Base-by-base conservation (phyloP, 2,113 vertebrate species). In the Protobothrops mucrosquamatus region DNA sequence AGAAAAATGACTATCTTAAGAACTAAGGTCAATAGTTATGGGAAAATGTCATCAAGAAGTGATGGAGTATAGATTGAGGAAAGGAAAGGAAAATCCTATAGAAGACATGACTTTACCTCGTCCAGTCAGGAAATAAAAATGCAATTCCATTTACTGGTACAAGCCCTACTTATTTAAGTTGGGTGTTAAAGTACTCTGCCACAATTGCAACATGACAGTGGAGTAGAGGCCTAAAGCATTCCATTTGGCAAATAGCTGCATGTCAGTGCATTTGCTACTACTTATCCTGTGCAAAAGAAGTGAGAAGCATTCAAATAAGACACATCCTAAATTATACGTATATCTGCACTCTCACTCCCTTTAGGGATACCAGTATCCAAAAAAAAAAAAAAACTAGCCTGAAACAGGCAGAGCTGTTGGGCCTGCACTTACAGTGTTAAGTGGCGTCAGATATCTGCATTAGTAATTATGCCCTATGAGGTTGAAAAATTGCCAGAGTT, bases 391-490 rank as follows among this genome's bases (percentile, higher is more conserved):
- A 26, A 4, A 1, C 2, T 26, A 69, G 34, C 64, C 29, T 6
- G 34, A 15, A 88, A 54, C n/a, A 54, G 85, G 8, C 48, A 88
- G 46, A 69, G 46, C 48, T 52, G n/a, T 10, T 88, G n/a, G 59
- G 57, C 5, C 64, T 74, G 23, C 23, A 43, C 23, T 48, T 11
- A 46, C n/a, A n/a, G 43, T 81, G 34, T 93, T 93, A 51, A 90
- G 69, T 48, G 69, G 88, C 69, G 48, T 90, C 74, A 93, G 55
- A 86, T 48, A 54, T 81, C 34, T 46, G 29, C 56, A 89, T 81
- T 87, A 89, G 61, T 86, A 90, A 90, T 90, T 90, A 92, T 6
- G 88, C 85, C 89, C 15, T 48, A 85, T 61, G 92, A 87, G 85
- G 55, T 12, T 86, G 22, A 64, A 48, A 56, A 90, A 93, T 93